Evolutionary conservation across 2,888 invertebrate species (phyloP), one percentile per base, ranked within the genome.

Genomic region (Microctonus aethiopoides): DNA sequence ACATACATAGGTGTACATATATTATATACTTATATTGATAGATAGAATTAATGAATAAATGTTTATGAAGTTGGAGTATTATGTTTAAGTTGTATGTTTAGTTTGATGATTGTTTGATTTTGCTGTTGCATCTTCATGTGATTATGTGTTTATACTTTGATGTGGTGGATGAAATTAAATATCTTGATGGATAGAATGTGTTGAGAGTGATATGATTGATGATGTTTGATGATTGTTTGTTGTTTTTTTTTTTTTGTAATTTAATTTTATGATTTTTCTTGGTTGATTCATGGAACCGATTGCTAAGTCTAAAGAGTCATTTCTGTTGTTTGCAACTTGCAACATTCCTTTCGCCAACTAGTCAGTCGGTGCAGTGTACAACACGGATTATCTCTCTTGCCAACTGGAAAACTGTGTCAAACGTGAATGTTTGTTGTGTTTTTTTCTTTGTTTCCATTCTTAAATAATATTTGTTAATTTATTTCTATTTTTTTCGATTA

Each of bases 291-390:
- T n/a, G n/a, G n/a, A n/a, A n/a, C n/a, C n/a, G n/a, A n/a, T n/a
- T n/a, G 3, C 51, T 56, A 54, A 46, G 56, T 36, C 70, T n/a
- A n/a, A n/a, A 29, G 20, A 34, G 51, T 26, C 41, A 63, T 39
- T 51, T n/a, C 68, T 52, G 63, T 46, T 69, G 57, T 64, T 54
- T 62, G 72, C 76, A 73, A 74, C 73, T 77, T 79, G 79, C 80
- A 81, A 83, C 81, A 80, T 83, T 83, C 81, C 83, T 82, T 83
- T 83, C 81, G 81, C 81, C 79, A 73, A 71, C 68, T 65, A 70
- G 68, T 72, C 61, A 41, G 36, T 64, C 57, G 56, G n/a, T n/a
- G n/a, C n/a, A 32, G 26, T 46, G 16, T 46, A 46, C 46, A 46
- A 46, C 46, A 46, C 26, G 36, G 59, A 26, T 32, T 26, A 39